Conservation (phyloP, 1,140 invertebrate genomes). For the Drosophila murphyi region DNA sequence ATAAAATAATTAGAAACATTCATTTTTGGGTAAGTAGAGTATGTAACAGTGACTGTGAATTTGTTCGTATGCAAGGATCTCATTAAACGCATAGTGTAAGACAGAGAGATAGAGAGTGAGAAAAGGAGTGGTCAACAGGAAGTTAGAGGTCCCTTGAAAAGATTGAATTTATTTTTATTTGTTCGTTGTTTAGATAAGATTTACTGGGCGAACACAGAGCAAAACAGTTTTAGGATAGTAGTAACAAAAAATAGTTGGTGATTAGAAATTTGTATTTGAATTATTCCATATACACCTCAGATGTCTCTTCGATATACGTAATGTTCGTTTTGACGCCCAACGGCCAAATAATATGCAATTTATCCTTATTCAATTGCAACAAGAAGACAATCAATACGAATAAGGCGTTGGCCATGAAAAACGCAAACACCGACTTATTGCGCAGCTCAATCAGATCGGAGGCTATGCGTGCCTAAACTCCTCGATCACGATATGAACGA, state of each 20-base stretch:
- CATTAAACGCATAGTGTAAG: constrained; percentile 42
- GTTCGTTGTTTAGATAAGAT: constrained; percentile 35
- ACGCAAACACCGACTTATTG: constrained; percentile 98
- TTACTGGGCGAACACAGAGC: constrained; percentile 28
- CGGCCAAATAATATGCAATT: constrained; percentile 97
- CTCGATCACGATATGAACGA: constrained; percentile 27
- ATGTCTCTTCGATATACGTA: constrained; percentile 95
- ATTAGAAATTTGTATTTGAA: constrained; percentile 34
- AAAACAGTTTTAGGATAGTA: constrained; percentile 42
- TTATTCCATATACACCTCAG: constrained; percentile 88
- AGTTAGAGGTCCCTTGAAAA: constrained; percentile 62
- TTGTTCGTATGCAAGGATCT: constrained; percentile 36
- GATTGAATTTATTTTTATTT: background rate
- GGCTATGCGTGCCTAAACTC: constrained; percentile 92
- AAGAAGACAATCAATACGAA: constrained; percentile 99
- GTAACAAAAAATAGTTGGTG: constrained; percentile 23
- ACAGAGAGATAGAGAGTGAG: constrained; percentile 37
- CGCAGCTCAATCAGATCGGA: constrained; percentile 95
- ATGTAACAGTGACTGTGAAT: constrained; percentile 51
- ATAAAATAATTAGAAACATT: constrained; percentile 43
- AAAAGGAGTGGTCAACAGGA: constrained; percentile 31
- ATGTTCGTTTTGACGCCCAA: constrained; percentile 97
- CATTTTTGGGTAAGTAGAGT: constrained; percentile 27
- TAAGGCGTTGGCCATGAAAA: constrained; percentile 99
- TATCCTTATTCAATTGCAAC: constrained; percentile 98